Evolutionary conservation across 2,888 invertebrate genomes (phyloP).

Genomic region (Eremobia ochroleuca): DNA sequence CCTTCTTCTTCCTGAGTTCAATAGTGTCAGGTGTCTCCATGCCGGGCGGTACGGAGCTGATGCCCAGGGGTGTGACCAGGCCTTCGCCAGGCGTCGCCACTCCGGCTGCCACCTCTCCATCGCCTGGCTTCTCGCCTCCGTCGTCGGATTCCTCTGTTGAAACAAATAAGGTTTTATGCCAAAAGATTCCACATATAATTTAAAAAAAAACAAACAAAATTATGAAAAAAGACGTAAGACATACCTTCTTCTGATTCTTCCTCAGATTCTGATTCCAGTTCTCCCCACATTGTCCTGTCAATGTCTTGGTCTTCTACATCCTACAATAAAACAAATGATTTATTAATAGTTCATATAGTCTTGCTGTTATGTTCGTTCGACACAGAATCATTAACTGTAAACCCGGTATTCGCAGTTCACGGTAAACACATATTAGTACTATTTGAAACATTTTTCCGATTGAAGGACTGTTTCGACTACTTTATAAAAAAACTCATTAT

Average conservation of each 20-base stretch:
- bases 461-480: no score
- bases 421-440: no score
- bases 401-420: no score
- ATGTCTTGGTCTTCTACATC: conserved; percentile 92
- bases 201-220: neutral
- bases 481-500: no score
- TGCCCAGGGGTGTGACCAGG: conserved; percentile 98
- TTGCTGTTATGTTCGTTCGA: neutral
- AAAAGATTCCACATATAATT: neutral
- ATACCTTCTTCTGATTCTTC: conserved; percentile 93
- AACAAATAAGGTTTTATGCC: neutral
- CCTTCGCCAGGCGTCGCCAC: conserved; percentile 98
- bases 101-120: conserved; percentile 92
- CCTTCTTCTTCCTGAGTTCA: conserved; percentile 98
- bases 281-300: conserved; percentile 99
- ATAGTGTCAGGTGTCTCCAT: conserved; percentile 99
- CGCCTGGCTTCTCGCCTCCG: conserved; percentile 77
- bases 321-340: conserved; percentile 67
- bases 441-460: no score
- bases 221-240: neutral
- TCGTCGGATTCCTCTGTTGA: conserved; percentile 82
- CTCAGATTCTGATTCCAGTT: conserved; percentile 97
- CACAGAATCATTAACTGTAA: no score
- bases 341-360: neutral
- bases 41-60: conserved; percentile 97